Percentiles rank a stretch among this genome's conserved stretches.
Conservation (phyloP, 1,140 invertebrate species). For the Lordiphosa mommai region DNA sequence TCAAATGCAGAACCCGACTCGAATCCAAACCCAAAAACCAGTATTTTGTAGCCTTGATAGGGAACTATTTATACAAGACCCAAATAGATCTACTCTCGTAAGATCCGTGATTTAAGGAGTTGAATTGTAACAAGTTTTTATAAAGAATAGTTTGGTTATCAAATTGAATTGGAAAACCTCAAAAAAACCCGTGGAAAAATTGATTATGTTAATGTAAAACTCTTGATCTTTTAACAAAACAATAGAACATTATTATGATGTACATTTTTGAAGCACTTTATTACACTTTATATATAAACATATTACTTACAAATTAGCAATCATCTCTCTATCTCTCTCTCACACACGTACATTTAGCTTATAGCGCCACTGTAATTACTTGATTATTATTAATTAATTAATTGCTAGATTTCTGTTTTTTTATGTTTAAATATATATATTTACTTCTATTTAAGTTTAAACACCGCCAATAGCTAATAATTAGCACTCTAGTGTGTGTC, state of each 20-base stretch:
- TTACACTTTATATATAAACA: slow-evolving; percentile 26
- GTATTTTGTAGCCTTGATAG: no score
- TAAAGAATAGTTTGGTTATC: no score
- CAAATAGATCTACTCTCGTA: no score
- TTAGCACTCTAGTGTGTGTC: slow-evolving; percentile 66
- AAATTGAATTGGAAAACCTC: no score
- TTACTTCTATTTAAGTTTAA: slow-evolving; percentile 67
- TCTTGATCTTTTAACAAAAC: slow-evolving; percentile 24
- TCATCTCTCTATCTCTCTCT: slow-evolving; percentile 16
- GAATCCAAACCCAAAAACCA: no score
- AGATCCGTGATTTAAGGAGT: no score
- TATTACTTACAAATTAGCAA: slow-evolving; percentile 16
- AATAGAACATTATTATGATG: slow-evolving; percentile 34
- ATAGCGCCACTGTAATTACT: slow-evolving; percentile 41
- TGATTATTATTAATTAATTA: slow-evolving; percentile 36
- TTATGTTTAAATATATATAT: slow-evolving; percentile 42
- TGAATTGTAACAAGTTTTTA: no score
- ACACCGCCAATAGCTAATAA: slow-evolving; percentile 77
- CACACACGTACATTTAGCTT: slow-evolving; percentile 42
- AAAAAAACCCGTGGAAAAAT: no score
- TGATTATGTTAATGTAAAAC: no score
- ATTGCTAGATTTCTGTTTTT: slow-evolving; percentile 30
- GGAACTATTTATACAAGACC: no score
- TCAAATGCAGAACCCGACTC: no score
- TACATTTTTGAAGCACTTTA: slow-evolving; percentile 53